Conservation (phyloP, 2,888 invertebrate genomes). For the Junonia oenone region DNA sequence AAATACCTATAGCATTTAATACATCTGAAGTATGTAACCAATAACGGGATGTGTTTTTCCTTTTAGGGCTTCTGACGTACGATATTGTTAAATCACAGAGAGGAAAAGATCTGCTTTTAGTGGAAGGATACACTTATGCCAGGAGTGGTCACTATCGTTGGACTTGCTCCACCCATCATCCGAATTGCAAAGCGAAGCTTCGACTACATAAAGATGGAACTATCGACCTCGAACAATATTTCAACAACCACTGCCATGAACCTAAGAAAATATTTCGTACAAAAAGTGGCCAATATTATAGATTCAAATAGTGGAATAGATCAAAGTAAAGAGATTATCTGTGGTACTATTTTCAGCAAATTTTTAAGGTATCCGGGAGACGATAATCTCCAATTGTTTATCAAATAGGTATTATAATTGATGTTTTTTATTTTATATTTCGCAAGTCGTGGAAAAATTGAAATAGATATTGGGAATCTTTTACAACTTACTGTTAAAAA, state of each 20-base stretch:
- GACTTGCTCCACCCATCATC: conserved; percentile 42
- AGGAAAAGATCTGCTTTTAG: conserved; percentile 35
- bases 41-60: background rate
- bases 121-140: conserved; percentile 39
- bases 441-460: too few relatives aligned
- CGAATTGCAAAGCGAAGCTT: conserved; percentile 37
- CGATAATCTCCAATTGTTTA: too few relatives aligned
- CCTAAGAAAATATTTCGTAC: conserved; percentile 33
- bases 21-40: too few relatives aligned
- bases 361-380: too few relatives aligned
- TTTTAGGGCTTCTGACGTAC: conserved; percentile 25
- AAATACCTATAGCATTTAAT: too few relatives aligned
- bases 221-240: conserved; percentile 31
- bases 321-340: too few relatives aligned
- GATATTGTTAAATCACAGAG: conserved; percentile 38
- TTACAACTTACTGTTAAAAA: too few relatives aligned
- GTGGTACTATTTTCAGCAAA: too few relatives aligned
- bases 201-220: conserved; percentile 33
- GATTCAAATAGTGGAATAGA: conserved; percentile 4
- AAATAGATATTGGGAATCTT: too few relatives aligned
- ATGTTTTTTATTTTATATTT: too few relatives aligned
- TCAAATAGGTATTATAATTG: too few relatives aligned
- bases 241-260: conserved; percentile 37
- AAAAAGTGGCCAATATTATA: conserved; percentile 17
- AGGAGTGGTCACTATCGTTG: conserved; percentile 33